phyloP scores from a whole-genome alignment of 2,888 invertebrate species.

The Gymnocheta viridis region DNA sequence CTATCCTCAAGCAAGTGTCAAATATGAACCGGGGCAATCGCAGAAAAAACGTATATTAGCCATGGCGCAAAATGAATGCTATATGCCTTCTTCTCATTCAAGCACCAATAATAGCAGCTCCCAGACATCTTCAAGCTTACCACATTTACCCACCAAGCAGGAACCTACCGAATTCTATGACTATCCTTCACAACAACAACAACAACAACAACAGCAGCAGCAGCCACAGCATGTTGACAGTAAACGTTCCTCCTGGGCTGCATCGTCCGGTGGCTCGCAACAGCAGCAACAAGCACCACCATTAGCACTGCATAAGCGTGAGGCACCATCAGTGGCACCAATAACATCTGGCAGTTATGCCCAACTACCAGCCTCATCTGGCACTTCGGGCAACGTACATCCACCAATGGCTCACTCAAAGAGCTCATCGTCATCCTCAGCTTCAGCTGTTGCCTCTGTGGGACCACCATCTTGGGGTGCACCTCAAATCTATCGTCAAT shows the following conservation, averaged over 20 bases:
- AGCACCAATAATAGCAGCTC: slow-evolving; percentile 70
- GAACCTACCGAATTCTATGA: slow-evolving; percentile 82
- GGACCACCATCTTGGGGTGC: slow-evolving; percentile 81
- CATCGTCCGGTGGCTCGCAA: slow-evolving; percentile 71
- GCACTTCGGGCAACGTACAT: slow-evolving; percentile 64
- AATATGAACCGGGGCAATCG: slow-evolving; percentile 85
- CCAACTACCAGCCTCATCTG: slow-evolving; percentile 74
- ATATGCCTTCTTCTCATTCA: slow-evolving; percentile 83
- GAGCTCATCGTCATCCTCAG: slow-evolving; percentile 77
- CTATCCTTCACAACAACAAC: slow-evolving; percentile 75
- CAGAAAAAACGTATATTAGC: slow-evolving; percentile 95
- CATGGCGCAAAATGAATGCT: slow-evolving; percentile 91
- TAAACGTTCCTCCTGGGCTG: slow-evolving; percentile 82
- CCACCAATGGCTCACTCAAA: slow-evolving; percentile 82
- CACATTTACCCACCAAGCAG: slow-evolving; percentile 82
- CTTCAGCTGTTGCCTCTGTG: slow-evolving; percentile 78
- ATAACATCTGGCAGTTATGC: slow-evolving; percentile 72
- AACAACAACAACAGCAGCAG: slow-evolving; percentile 71
- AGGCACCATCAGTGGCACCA: slow-evolving; percentile 79
- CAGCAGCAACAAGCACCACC: slow-evolving; percentile 81
- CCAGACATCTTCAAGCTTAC: slow-evolving; percentile 74
- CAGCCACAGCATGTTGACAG: slow-evolving; percentile 74
- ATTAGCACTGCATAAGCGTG: slow-evolving; percentile 81
- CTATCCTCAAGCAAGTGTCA: slow-evolving; percentile 78
- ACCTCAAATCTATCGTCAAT: slow-evolving; percentile 81